phyloP scores from a whole-genome alignment of 2,888 invertebrate genomes.

The Fragum sueziense region DNA sequence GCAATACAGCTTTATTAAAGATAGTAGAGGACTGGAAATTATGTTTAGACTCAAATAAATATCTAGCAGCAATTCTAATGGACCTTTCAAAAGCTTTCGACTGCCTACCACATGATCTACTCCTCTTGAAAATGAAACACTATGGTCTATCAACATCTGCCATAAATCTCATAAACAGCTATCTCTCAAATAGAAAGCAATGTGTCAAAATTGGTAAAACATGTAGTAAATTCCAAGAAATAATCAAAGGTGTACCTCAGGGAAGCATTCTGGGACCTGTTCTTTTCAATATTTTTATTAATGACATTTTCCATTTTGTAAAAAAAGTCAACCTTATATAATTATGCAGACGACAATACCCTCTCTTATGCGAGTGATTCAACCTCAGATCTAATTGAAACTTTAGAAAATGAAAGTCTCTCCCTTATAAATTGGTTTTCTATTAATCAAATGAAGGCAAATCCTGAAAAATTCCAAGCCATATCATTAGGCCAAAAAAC shows the following conservation, averaged over 20 bases:
- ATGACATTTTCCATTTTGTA: constrained; percentile 20
- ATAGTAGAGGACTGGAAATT: constrained; percentile 27
- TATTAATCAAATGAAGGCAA: constrained; percentile 32
- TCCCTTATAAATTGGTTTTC: constrained; percentile 35
- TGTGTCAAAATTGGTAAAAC: constrained; percentile 27
- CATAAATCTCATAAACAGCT: constrained; percentile 12
- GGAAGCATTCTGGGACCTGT: constrained; percentile 28
- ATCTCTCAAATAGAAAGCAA: constrained; percentile 27
- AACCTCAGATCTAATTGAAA: neutral
- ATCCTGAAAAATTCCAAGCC: constrained; percentile 40
- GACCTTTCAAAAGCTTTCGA: constrained; percentile 34
- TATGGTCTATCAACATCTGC: constrained; percentile 23
- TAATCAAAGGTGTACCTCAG: constrained; percentile 31
- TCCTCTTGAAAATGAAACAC: constrained; percentile 16
- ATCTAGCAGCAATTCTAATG: constrained; percentile 32
- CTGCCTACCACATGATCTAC: constrained; percentile 17
- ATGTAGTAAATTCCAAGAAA: constrained; percentile 21
- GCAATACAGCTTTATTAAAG: constrained; percentile 26
- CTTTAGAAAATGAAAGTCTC: constrained; percentile 25
- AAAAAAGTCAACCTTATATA: constrained; percentile 14
- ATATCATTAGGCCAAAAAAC: constrained; percentile 32
- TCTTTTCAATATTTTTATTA: constrained; percentile 34
- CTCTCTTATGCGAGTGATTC: constrained; percentile 17
- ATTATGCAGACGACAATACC: constrained; percentile 48
- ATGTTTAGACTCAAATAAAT: constrained; percentile 15